Conservation (phyloP, 2,113 vertebrate genomes). For the Esox niger region DNA sequence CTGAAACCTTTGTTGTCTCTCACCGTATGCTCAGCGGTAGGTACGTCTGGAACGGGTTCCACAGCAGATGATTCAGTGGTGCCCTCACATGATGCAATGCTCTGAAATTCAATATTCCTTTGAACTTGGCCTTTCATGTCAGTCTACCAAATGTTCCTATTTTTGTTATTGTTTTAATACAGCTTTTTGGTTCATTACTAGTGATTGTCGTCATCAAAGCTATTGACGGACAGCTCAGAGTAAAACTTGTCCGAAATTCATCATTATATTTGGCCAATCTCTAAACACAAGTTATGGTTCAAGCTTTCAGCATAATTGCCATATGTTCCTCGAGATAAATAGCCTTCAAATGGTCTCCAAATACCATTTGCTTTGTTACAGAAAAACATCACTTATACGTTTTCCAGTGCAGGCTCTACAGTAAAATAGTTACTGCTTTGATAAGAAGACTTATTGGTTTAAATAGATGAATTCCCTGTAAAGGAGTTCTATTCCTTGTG, state of each 20-base stretch:
- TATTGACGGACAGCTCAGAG: not conserved
- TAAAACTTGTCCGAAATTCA: not conserved
- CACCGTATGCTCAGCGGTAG: constrained; percentile 39
- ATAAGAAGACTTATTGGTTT: constrained; percentile 58
- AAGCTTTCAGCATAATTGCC: too few species aligned
- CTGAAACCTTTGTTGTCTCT: constrained; percentile 39
- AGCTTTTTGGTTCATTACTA: constrained; percentile 41
- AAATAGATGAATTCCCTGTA: constrained; percentile 48
- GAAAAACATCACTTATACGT: constrained; percentile 7
- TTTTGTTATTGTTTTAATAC: constrained; percentile 48
- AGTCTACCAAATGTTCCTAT: constrained; percentile 56
- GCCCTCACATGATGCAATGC: constrained; percentile 74
- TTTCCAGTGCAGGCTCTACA: constrained; percentile 49
- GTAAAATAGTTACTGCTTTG: constrained; percentile 65
- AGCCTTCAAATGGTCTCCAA: too few species aligned
- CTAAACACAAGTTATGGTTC: too few species aligned
- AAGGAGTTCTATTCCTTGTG: constrained; percentile 37
- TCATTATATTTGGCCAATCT: too few species aligned
- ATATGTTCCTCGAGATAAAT: too few species aligned
- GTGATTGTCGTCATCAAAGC: constrained; percentile 33
- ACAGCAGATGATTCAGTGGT: constrained; percentile 56
- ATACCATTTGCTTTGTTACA: not conserved
- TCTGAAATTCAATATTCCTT: constrained; percentile 70
- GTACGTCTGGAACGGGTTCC: constrained; percentile 54
- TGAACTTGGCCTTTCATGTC: constrained; percentile 72